Base-by-base conservation (phyloP, 2,888 invertebrate species). In the Incurvaria masculella region DNA sequence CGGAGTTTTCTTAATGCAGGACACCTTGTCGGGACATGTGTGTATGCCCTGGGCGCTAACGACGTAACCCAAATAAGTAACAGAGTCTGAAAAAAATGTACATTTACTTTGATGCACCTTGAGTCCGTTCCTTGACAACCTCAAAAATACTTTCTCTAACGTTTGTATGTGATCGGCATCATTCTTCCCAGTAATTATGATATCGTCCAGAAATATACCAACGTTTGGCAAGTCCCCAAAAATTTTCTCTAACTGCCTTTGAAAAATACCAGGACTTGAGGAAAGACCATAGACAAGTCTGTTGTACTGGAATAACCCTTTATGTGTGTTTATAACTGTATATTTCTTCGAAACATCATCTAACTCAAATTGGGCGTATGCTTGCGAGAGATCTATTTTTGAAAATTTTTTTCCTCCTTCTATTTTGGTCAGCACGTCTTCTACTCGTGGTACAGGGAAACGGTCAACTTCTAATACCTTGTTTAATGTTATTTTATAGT, bases 261-360 rank as follows among this genome's bases (percentile, higher is more conserved):
- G 20, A n/a, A n/a, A n/a, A n/a, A n/a, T n/a, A n/a, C n/a, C n/a
- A n/a, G n/a, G n/a, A n/a, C n/a, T n/a, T n/a, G 46, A 48, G 21
- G 41, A 21, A 16, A 51, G 21, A 10, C 48, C 44, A 19, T 39
- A 50, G 14, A 49, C 46, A 11, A 49, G 17, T 14, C 48, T 42
- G 23, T 51, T 51, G 23, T 51, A n/a, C n/a, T n/a, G n/a, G n/a
- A n/a, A n/a, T n/a, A n/a, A n/a, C n/a, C n/a, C n/a, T n/a, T n/a
- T n/a, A 51, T 51, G 51, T 2, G 47, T 50, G 14, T 50, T 50
- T 3, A 50, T 42, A 1, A 50, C 49, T 11, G 46, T 50, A n/a
- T n/a, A 45, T 8, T n/a, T 11, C n/a, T 20, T 10, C 10, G 23
- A 23, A 23, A 23, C 10, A 23, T 23, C 23, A 23, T 23, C 23